These are phyloP conservation scores for Leptopterna dolabrata DNA, from an alignment of 2,888 invertebrate species.

Conservation along the genomic window DNA sequence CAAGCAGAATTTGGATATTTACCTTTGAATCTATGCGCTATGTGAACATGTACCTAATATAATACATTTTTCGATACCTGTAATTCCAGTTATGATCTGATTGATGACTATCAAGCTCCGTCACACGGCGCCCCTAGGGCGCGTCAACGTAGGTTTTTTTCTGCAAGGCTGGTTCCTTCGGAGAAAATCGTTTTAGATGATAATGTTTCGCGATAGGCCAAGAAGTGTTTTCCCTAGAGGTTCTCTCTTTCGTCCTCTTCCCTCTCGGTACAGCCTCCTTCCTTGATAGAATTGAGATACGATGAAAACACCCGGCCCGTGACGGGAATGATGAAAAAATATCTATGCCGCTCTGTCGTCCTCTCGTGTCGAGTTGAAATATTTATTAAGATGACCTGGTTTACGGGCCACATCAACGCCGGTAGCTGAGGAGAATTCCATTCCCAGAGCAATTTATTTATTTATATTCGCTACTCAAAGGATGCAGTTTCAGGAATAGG, in stretches of 20 bases:
- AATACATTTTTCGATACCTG: too few species aligned
- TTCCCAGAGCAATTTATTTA: too few species aligned
- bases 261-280: not conserved
- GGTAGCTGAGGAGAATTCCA: not conserved
- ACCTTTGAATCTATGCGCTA: too few species aligned
- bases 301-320: not conserved
- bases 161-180: not conserved
- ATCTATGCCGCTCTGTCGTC: not conserved
- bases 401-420: not conserved
- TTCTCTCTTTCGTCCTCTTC: not conserved
- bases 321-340: not conserved
- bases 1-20: too few species aligned
- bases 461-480: too few species aligned
- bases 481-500: too few species aligned
- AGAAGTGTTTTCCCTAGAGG: not conserved
- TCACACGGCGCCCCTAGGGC: not conserved
- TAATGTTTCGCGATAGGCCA: not conserved
- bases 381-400: not conserved
- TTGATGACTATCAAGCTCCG: not conserved
- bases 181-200: slow-evolving; percentile 7
- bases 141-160: not conserved
- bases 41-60: too few species aligned
- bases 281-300: not conserved
- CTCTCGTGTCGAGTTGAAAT: not conserved
- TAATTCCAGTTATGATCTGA: not conserved